Evolutionary conservation across 1,140 invertebrate species (phyloP), one percentile per base, ranked within the genome.

Genomic region (Lucilia sericata): DNA sequence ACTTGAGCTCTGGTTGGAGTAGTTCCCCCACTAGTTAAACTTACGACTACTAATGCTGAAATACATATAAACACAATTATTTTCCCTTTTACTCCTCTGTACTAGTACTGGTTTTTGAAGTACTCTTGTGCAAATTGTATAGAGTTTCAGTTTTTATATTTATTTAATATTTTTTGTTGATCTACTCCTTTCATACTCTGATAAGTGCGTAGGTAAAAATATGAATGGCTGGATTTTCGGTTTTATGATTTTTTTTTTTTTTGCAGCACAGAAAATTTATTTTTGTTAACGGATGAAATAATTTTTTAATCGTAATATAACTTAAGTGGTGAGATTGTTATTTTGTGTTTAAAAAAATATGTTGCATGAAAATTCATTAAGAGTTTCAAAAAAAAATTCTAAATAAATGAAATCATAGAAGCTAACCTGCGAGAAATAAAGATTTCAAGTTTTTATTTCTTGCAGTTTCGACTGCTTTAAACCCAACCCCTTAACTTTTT

Each of bases 271-370:
- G 19, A n/a, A 80, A 80, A 83, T 75, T 83, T 83, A 51, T 83
- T 83, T 75, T 75, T 83, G 51, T 74, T 75, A 75, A 85, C 80
- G 84, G 76, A 80, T 85, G 84, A 85, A 85, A 85, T 85, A 82
- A 83, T 85, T 85, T 85, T 81, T 85, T 85, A 85, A 85, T 82
- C 84, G 82, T 19, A 85, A 84, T 82, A 74, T 12, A 83, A 82
- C 14, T 75, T 19, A 70, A 84, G 83, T 60, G 51, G 17, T 4
- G 17, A 49, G 82, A 51, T 83, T 83, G 65, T 83, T 83, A 74
- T 75, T 83, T 83, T 70, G 2, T 74, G n/a, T 47, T 55, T 30
- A 30, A 30, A 30, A 30, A 30, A 30, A 30, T 30, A 30, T 30
- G 25, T 30, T 30, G 25, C 25, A 30, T 30, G 25, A 30, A 30